phyloP scores from a whole-genome alignment of 2,113 vertebrate genomes.

The Uria aalge region DNA sequence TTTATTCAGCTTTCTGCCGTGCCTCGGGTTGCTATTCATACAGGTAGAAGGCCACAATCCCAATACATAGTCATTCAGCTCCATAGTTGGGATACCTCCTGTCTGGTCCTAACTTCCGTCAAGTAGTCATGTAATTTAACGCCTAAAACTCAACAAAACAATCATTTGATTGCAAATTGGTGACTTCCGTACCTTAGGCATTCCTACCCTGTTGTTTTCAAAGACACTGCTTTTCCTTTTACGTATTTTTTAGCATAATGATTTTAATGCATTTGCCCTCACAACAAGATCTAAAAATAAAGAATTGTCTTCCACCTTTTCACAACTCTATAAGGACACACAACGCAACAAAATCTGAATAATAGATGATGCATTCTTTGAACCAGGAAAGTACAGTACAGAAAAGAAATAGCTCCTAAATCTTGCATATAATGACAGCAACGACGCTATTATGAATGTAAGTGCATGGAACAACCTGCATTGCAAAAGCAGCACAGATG shows the following conservation, averaged over 20 bases:
- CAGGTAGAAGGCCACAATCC: neutral
- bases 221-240: neutral
- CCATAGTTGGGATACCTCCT: neutral
- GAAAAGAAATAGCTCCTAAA: neutral
- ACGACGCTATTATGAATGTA: rapidly evolving
- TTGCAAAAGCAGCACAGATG: neutral
- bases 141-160: neutral
- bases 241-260: neutral
- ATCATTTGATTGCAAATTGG: neutral
- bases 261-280: neutral
- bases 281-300: neutral
- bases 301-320: neutral
- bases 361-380: neutral
- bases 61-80: neutral
- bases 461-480: neutral
- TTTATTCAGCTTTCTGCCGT: neutral
- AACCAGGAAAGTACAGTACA: neutral
- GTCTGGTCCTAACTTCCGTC: neutral
- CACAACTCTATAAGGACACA: neutral
- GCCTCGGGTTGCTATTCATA: neutral
- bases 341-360: neutral
- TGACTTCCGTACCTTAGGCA: neutral
- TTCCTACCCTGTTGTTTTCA: neutral
- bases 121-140: neutral
- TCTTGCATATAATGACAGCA: neutral